Conservation (phyloP, 2,888 invertebrate species). For the Lepidochrysops patricia region DNA sequence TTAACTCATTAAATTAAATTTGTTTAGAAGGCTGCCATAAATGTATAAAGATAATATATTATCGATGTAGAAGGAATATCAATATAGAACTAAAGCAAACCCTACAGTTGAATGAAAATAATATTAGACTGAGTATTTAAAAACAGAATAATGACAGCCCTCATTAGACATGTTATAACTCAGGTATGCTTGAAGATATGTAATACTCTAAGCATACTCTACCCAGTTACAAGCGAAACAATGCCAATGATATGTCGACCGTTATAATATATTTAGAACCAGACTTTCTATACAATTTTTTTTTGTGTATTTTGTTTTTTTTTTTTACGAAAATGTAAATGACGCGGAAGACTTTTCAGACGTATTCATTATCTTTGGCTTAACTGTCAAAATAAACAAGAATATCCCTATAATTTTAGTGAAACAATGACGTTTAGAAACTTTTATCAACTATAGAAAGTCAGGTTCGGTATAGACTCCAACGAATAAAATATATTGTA, state of each 20-base stretch:
- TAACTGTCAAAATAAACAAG: neutral
- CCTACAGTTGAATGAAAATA: neutral
- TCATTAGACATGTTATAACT: neutral
- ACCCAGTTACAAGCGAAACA: constrained; percentile 57
- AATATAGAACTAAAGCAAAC: no score
- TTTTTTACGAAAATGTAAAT: neutral
- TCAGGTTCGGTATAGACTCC: constrained; percentile 7
- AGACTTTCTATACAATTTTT: constrained; percentile 18
- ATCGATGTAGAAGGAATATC: no score
- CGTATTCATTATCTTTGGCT: neutral
- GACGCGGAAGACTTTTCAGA: neutral
- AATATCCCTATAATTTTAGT: neutral
- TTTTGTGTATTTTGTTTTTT: neutral
- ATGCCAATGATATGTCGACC: constrained; percentile 66
- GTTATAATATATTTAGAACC: constrained; percentile 43
- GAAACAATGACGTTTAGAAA: neutral
- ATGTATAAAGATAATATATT: neutral
- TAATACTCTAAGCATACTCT: constrained; percentile 43
- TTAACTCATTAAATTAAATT: neutral
- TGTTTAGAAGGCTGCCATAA: neutral
- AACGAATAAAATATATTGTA: constrained; percentile 12
- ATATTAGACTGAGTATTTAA: neutral
- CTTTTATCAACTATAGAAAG: neutral
- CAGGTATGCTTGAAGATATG: constrained; percentile 29
- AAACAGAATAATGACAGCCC: neutral